Evolutionary conservation across 92 coral and sea anemone species (phyloP).

Genomic region (Porites rus): DNA sequence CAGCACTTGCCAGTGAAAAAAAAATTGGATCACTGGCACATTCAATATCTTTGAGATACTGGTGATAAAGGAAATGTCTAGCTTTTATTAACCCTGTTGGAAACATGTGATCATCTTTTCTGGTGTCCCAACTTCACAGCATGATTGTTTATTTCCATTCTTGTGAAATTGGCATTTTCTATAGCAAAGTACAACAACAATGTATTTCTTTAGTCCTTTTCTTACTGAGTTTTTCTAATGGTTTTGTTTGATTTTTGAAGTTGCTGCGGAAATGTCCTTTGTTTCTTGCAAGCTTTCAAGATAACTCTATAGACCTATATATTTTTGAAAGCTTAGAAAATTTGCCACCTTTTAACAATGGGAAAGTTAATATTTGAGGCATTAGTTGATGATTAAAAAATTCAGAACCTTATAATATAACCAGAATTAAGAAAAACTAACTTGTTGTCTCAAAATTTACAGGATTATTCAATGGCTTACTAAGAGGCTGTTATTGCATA

Average conservation of each 20-base stretch:
- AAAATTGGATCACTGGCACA: conserved; percentile 27
- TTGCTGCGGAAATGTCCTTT: neutral
- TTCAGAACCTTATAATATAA: too few species aligned
- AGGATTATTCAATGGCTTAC: neutral
- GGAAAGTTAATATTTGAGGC: neutral
- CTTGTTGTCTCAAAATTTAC: neutral
- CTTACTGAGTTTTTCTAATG: neutral
- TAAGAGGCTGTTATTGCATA: too few species aligned
- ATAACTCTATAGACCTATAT: neutral
- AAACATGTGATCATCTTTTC: conserved; percentile 50
- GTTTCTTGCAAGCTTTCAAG: neutral
- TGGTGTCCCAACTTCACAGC: conserved; percentile 45
- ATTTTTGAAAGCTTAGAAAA: neutral
- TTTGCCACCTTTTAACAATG: neutral
- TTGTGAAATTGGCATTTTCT: conserved; percentile 51
- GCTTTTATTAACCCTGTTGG: conserved; percentile 51
- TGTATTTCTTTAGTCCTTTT: neutral
- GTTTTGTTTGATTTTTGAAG: neutral
- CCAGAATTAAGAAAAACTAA: neutral
- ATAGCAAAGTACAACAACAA: neutral
- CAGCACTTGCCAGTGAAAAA: conserved; percentile 19
- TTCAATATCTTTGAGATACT: conserved; percentile 47
- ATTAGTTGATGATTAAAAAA: too few species aligned
- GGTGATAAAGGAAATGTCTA: conserved; percentile 54
- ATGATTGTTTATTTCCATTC: conserved; percentile 49